Evolutionary conservation across 23 tunicate genomes (phyloP), one percentile per base, ranked within the genome.

Genomic region (Ascidia mentula): DNA sequence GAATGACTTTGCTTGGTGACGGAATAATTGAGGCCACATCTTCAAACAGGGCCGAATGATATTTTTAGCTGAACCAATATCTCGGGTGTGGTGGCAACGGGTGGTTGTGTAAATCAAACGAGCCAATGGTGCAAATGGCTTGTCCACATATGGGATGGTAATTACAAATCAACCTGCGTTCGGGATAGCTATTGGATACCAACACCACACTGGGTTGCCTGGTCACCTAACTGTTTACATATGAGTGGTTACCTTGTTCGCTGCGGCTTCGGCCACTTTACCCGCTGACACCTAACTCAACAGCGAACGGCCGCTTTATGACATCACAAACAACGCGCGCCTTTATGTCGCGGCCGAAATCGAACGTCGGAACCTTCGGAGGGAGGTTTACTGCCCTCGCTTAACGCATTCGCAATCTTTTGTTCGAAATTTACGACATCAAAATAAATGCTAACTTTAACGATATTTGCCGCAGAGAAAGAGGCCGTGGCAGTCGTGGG

Each of bases 51-150:
- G 24, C 22, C 65, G 24, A 53, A 9, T 26, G 13, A 53, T 53
- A 20, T 53, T 28, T 53, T 53, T 9, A 26, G 13, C 22, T 5
- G 65, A n/a, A n/a, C n/a, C n/a, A n/a, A n/a, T 53, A 1, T 20
- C 24, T 5, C 28, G 65, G 65, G 65, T 53, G 65, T 53, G 65
- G 65, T 53, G 65, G 65, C 65, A 53, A 53, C 65, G 65, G 24
- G 1, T 3, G 24, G 65, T 3, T 3, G 13, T 28, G 65, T 53
- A 53, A 53, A 53, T 53, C 65, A 53, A 20, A 53, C 65, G 24
- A 9, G 13, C 28, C 2, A 28, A 53, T 53, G 13, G 65, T 53
- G 65, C 24, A 53, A 53, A 9, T 28, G 65, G 4, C 65, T 53
- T 53, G 65, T 53, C 65, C 65, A 53, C 65, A 3, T 28, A 28